phyloP scores from a whole-genome alignment of 2,888 invertebrate species.

The Eilema sororculum region DNA sequence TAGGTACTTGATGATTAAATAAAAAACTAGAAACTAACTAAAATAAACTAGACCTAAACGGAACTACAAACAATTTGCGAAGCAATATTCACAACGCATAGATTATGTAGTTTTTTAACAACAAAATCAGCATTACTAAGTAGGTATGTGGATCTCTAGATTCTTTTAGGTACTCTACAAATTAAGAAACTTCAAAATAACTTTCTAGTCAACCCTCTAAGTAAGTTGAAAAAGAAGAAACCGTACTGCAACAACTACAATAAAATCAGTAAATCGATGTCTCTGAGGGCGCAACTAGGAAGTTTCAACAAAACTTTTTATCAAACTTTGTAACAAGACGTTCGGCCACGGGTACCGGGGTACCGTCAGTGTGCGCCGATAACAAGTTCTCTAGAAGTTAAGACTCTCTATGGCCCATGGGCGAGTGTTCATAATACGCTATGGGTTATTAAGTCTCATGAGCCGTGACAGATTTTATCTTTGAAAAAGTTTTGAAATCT shows the following conservation, averaged over 20 bases:
- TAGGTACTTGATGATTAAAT: no score
- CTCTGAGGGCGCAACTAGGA: conserved; percentile 34
- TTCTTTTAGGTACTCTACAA: not conserved
- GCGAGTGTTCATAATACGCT: conserved; percentile 16
- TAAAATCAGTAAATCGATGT: conserved; percentile 22
- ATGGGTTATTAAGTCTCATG: conserved; percentile 12
- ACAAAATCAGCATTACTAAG: no score
- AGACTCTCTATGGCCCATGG: conserved; percentile 11
- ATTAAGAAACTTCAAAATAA: not conserved
- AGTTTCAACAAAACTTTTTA: conserved; percentile 40
- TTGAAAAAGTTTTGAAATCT: conserved; percentile 10
- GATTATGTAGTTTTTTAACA: no score
- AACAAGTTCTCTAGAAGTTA: conserved; percentile 18
- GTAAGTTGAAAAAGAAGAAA: conserved; percentile 1
- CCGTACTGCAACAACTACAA: conserved; percentile 4
- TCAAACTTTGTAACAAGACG: conserved; percentile 25
- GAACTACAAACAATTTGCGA: no score
- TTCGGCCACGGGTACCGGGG: not conserved
- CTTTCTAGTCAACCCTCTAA: not conserved
- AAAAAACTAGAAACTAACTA: no score
- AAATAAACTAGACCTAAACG: no score
- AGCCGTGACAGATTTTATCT: conserved; percentile 16
- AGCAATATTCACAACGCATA: no score
- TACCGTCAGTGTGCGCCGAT: conserved; percentile 18
- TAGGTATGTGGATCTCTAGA: no score